Evolutionary conservation across 2,888 invertebrate species (phyloP), one percentile per base, ranked within the genome.

Genomic region (Nomada fucata): DNA sequence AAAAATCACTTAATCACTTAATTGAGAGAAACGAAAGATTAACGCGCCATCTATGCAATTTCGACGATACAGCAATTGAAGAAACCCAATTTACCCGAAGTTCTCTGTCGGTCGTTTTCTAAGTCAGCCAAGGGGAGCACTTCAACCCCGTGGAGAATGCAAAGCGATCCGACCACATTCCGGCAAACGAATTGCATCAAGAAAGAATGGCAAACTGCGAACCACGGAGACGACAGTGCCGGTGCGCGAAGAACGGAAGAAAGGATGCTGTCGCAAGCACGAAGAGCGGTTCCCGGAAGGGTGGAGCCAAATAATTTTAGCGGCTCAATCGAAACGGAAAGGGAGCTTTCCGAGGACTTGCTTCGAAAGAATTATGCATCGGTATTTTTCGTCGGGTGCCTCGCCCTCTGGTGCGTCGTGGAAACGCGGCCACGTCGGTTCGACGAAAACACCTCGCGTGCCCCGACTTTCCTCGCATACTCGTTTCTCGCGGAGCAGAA

Each of bases 341-440:
- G 88, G 87, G 83, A 89, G 78, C 79, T 79, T 83, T 87, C 85
- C 88, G 84, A 59, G 71, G 83, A n/a, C 88, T 85, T 86, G 77
- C 79, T 76, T 81, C 83, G 85, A 86, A 79, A 87, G 86, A 90
- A 90, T 89, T 90, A 90, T 88, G 90, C 89, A 89, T 90, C 86
- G 88, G 80, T 89, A 88, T 83, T 89, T 83, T 89, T 82, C 84
- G 78, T n/a, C 23, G 42, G 68, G 84, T 82, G 89, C 83, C 85
- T 85, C 83, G 79, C 79, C 84, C 85, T 84, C 23, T 82, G 82
- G 80, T 69, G 76, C 85, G 81, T 79, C 52, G 64, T 65, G 74
- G 80, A 83, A 88, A 79, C 76, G 75, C 76, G 76, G 79, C 79
- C 81, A 77, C 83, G 81, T 80, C 29, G 79, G 76, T 78, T 76